Evolutionary conservation across 1,140 invertebrate genomes (phyloP).

Genomic region (Eurosta solidaginis): DNA sequence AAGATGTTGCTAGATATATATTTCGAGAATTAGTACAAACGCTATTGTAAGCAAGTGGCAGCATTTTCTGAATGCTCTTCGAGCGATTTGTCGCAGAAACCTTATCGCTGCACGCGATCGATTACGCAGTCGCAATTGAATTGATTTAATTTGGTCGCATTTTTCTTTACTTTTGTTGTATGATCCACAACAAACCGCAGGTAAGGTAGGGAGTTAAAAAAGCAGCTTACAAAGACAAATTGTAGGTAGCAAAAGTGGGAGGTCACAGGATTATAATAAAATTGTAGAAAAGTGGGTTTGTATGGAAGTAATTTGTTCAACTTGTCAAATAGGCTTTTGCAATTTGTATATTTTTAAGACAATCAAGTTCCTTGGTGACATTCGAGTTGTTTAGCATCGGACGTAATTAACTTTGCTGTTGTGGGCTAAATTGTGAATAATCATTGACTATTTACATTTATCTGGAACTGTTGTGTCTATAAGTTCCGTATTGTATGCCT

Average conservation of each 20-base stretch:
- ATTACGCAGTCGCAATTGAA: conserved; percentile 16
- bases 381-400: neutral
- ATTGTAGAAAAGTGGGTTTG: neutral
- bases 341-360: neutral
- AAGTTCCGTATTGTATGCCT: too few relatives aligned
- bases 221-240: neutral
- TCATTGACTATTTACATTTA: too few relatives aligned
- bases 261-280: neutral
- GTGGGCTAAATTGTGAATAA: neutral
- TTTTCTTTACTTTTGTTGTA: neutral
- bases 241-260: neutral
- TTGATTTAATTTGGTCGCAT: conserved; percentile 16
- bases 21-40: neutral
- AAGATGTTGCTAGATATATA: neutral
- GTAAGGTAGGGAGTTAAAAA: too few relatives aligned
- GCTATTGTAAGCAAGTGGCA: neutral
- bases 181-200: neutral
- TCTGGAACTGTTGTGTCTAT: too few relatives aligned
- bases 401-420: neutral
- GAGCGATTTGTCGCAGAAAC: conserved; percentile 1
- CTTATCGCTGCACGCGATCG: conserved; percentile 22
- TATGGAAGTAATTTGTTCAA: neutral
- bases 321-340: neutral
- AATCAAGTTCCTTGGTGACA: neutral
- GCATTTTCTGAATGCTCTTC: neutral